Percentiles rank a stretch among this genome's conserved stretches.
phyloP scores from a whole-genome alignment of 2,888 invertebrate genomes.

The Margaritifera margaritifera region DNA sequence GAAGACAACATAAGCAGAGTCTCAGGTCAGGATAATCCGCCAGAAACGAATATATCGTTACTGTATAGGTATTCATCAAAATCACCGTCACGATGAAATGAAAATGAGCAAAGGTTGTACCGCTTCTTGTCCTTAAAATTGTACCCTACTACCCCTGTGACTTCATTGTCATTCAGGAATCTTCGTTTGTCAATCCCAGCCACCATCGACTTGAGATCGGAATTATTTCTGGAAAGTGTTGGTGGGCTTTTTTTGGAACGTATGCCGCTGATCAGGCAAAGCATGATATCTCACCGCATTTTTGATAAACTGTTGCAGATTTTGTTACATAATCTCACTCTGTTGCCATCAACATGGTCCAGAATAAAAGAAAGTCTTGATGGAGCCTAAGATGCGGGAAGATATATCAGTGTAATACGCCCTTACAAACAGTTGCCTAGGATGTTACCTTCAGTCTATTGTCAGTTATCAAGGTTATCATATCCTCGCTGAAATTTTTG shows the following conservation, averaged over 20 bases:
- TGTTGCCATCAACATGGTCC: constrained; percentile 33
- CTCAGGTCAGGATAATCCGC: constrained; percentile 32
- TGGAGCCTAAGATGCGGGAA: constrained; percentile 27
- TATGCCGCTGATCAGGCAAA: constrained; percentile 37
- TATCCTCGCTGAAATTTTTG: constrained; percentile 37
- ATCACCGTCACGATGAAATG: constrained; percentile 35
- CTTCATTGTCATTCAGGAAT: constrained; percentile 5
- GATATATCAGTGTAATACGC: constrained; percentile 30
- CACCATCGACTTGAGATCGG: constrained; percentile 17
- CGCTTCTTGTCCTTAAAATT: constrained; percentile 27
- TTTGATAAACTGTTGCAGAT: constrained; percentile 28
- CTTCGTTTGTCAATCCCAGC: constrained; percentile 37
- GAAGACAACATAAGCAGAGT: constrained; percentile 35
- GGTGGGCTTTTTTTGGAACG: constrained; percentile 14
- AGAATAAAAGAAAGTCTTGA: constrained; percentile 38
- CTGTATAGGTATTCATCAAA: constrained; percentile 44
- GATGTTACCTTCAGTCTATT: constrained; percentile 23
- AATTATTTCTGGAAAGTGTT: constrained; percentile 16
- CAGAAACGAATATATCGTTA: constrained; percentile 44
- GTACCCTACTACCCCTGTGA: constrained; percentile 38
- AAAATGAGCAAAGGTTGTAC: constrained; percentile 35
- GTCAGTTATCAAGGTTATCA: constrained; percentile 30
- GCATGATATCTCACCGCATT: constrained; percentile 41
- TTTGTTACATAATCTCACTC: constrained; percentile 21
- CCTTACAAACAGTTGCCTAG: constrained; percentile 38